These are phyloP conservation scores for Rhinichthys klamathensis DNA, from an alignment of 2,113 vertebrate genomes.

Conservation along the genomic window DNA sequence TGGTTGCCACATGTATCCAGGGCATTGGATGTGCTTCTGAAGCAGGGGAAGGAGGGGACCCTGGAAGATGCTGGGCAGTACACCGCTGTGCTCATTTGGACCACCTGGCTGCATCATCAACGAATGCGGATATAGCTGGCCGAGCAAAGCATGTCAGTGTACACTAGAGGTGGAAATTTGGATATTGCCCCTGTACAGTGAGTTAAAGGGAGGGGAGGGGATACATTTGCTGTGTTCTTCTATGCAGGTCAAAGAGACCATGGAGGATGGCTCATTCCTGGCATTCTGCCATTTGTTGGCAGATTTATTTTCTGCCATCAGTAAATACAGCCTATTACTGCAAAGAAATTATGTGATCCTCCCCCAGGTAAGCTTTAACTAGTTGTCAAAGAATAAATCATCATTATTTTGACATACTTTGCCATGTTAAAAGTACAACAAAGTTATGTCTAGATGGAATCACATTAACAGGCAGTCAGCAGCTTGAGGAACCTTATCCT, in stretches of 20 bases:
- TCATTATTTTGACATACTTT: background rate
- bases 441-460: background rate
- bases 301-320: background rate
- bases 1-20: slow-evolving; percentile 2
- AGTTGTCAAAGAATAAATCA: background rate
- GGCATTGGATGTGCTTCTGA: background rate
- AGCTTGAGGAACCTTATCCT: background rate
- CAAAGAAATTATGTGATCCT: background rate
- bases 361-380: background rate
- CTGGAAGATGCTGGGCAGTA: background rate
- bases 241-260: background rate
- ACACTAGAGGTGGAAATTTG: background rate
- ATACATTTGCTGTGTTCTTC: background rate
- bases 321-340: background rate
- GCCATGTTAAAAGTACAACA: background rate
- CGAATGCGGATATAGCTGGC: background rate
- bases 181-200: background rate
- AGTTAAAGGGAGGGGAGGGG: background rate
- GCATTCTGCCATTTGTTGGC: background rate
- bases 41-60: background rate
- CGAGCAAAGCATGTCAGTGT: background rate
- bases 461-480: background rate
- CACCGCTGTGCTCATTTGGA: slow-evolving; percentile 8
- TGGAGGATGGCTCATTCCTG: background rate
- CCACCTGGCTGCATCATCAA: slow-evolving; percentile 1